Base-by-base conservation (phyloP, 2,797 vertebrate genomes). In the Streptopelia turtur region DNA sequence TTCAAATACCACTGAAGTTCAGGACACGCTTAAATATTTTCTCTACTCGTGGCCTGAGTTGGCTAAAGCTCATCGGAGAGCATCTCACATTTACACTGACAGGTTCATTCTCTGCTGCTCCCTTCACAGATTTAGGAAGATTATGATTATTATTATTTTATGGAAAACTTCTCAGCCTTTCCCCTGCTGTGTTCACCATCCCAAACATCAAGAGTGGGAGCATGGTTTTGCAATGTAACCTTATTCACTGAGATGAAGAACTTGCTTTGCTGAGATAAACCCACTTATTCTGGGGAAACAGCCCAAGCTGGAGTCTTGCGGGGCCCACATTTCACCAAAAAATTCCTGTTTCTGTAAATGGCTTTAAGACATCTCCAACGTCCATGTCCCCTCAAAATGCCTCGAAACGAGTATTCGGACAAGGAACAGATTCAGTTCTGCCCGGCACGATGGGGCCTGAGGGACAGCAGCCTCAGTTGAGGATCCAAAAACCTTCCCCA, bases 381-480 rank as follows among this genome's bases (percentile, higher is more conserved):
- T 25, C 22, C n/a, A 12, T 1, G 0, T 7, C 25, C 59, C 27
- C 71, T 35, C 47, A 61, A 52, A 84, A 35, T 10, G 4, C 20
- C 30, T 71, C 4, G 0, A 33, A 69, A 49, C 0, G 5, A 49
- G 31, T 45, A 30, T 17, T 70, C 1, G 1, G 64, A 23, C 21
- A 49, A 43, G 31, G 17, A 1, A 0, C 24, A 37, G 28, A 33
- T n/a, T 69, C 84, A n/a, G 63, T 18, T 88, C 31, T 56, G 16
- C 15, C 37, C 0, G 1, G 12, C 1, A 2, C 1, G 0, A 11
- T 13, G 9, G 11, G 16, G 8, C 61, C 6, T 1, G 1, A 60
- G 25, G 18, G 39, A 9, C 41, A 80, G 10, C 8, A 80, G 28
- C 13, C 63, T 24, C 0, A 1, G 5, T 9, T 25, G 25, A 33